Evolutionary conservation across 2,888 invertebrate species (phyloP).

Genomic region (Caenorhabditis zanzibari): DNA sequence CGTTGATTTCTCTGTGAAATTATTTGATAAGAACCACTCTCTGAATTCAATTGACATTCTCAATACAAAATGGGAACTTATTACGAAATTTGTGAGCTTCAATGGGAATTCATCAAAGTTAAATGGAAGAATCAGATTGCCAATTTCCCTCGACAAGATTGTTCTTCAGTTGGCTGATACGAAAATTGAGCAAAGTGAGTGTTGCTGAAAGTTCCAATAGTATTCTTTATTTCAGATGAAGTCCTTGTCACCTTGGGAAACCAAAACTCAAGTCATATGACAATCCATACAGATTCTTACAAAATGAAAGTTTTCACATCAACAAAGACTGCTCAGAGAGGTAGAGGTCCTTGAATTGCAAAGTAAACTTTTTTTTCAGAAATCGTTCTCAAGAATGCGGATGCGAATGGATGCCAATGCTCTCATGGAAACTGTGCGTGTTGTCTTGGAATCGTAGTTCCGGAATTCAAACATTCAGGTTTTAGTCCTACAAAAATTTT

Average conservation of each 20-base stretch:
- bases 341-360: neutral
- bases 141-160: slow-evolving; percentile 1
- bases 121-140: neutral
- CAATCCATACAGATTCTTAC: slow-evolving; percentile 37
- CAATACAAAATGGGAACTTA: slow-evolving; percentile 23
- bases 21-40: neutral
- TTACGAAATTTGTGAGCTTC: slow-evolving; percentile 35
- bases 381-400: neutral
- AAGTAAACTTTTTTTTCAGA: slow-evolving; percentile 1
- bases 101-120: slow-evolving; percentile 10
- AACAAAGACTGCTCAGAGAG: slow-evolving; percentile 10
- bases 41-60: slow-evolving; percentile 4
- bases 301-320: slow-evolving; percentile 39
- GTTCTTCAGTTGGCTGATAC: slow-evolving; percentile 9
- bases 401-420: slow-evolving; percentile 79
- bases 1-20: slow-evolving; percentile 31
- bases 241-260: slow-evolving; percentile 17
- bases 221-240: slow-evolving; percentile 27
- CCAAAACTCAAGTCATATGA: neutral
- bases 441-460: slow-evolving; percentile 81
- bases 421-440: slow-evolving; percentile 82
- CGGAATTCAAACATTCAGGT: slow-evolving; percentile 77
- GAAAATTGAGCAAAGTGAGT: slow-evolving; percentile 26
- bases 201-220: neutral
- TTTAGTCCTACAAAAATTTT: neutral